These are phyloP conservation scores for Butorides virescens DNA, from an alignment of 2,113 vertebrate genomes.

Conservation along the genomic window DNA sequence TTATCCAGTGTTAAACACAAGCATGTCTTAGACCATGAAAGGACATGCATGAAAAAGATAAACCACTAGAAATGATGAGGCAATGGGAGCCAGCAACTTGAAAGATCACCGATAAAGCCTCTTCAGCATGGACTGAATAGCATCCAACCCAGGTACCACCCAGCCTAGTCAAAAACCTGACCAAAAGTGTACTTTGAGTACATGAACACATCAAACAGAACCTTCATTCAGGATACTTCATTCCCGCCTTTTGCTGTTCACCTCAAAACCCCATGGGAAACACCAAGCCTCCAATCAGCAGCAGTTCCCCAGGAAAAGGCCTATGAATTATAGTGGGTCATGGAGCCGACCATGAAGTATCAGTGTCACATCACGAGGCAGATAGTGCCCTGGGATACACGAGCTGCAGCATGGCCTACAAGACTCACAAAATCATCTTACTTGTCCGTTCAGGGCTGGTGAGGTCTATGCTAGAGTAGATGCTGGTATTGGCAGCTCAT, in stretches of 20 bases:
- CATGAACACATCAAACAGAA: not conserved
- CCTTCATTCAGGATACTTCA: not conserved
- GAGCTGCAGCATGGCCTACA: not conserved
- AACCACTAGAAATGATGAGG: not conserved
- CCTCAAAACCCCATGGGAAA: not conserved
- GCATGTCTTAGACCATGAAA: not conserved
- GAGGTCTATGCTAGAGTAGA: not conserved
- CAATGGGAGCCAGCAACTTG: not conserved
- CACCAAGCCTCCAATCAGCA: not conserved
- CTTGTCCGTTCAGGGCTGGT: not conserved
- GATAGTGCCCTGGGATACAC: not conserved
- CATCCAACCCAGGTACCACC: not conserved
- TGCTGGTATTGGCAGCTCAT: not conserved
- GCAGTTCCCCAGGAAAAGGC: not conserved
- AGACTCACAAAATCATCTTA: not conserved
- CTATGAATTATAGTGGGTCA: not conserved
- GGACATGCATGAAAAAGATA: not conserved
- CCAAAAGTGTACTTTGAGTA: not conserved
- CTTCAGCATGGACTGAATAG: not conserved
- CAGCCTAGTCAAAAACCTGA: not conserved
- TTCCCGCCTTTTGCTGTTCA: not conserved
- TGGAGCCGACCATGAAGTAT: not conserved
- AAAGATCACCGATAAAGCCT: not conserved
- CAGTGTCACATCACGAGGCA: not conserved
- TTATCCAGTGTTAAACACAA: not conserved